Evolutionary conservation across 2,113 vertebrate genomes (phyloP).

Genomic region (Bubo scandiacus): DNA sequence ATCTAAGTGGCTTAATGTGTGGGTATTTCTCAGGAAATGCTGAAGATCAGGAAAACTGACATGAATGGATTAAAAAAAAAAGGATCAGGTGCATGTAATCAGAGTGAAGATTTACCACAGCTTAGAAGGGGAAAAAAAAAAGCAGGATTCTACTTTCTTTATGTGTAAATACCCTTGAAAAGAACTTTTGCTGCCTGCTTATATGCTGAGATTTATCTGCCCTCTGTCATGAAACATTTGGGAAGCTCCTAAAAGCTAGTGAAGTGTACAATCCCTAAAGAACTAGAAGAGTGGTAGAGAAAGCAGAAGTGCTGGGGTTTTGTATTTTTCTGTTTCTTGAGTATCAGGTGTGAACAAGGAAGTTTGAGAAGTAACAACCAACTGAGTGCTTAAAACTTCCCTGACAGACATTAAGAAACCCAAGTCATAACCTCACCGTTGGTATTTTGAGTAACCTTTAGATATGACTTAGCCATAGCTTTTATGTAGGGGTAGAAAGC

Average conservation of each 20-base stretch:
- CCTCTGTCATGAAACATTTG: not conserved
- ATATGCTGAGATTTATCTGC: not conserved
- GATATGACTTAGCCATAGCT: not conserved
- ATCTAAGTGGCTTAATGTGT: not conserved
- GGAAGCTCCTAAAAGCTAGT: not conserved
- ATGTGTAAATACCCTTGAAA: not conserved
- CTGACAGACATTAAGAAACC: not conserved
- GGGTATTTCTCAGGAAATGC: not conserved
- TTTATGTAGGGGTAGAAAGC: not conserved
- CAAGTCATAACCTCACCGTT: not conserved
- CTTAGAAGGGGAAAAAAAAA: not conserved
- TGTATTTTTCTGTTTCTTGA: not conserved
- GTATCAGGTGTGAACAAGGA: not conserved
- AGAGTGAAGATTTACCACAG: not conserved
- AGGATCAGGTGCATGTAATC: not conserved
- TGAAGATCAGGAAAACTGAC: not conserved
- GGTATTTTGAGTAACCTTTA: not conserved
- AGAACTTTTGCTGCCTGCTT: not conserved
- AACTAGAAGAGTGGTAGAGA: not conserved
- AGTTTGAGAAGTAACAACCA: not conserved
- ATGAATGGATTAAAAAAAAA: not conserved
- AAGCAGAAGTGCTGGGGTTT: not conserved
- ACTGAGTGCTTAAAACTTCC: not conserved
- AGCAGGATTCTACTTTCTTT: not conserved
- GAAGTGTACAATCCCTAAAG: not conserved